Evolutionary conservation across 2,797 vertebrate genomes (phyloP).

Genomic region (Morus bassanus): DNA sequence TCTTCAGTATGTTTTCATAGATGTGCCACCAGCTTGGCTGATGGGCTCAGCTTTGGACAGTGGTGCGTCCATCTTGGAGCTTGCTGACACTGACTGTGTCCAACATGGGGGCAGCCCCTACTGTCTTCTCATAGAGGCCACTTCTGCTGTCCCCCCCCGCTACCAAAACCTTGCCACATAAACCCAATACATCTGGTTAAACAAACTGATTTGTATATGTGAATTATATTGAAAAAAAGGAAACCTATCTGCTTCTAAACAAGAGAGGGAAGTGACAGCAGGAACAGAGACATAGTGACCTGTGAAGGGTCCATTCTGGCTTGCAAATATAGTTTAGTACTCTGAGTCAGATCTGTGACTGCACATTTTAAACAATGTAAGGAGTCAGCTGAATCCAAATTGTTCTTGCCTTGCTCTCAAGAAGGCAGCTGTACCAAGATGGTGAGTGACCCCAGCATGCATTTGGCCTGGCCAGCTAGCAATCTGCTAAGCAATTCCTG

Average conservation of each 20-base stretch:
- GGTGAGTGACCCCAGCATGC: background rate
- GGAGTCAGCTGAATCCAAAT: background rate
- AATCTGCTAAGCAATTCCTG: background rate
- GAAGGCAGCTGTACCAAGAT: background rate
- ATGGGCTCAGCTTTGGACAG: background rate
- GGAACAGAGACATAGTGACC: background rate
- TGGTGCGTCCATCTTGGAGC: background rate
- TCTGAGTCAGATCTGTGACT: background rate
- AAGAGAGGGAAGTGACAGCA: background rate
- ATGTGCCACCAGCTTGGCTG: background rate
- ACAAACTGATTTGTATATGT: background rate
- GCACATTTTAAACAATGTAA: background rate
- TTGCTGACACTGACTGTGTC: background rate
- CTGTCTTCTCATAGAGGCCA: background rate
- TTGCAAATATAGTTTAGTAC: background rate
- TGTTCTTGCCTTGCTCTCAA: background rate
- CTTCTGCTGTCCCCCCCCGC: background rate
- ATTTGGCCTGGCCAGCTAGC: background rate
- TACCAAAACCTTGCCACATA: background rate
- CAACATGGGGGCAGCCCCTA: rapidly evolving
- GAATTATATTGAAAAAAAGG: background rate
- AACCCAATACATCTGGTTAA: background rate
- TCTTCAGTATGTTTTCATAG: background rate
- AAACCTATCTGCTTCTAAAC: background rate
- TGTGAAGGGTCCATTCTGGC: background rate